These are phyloP conservation scores for Eriocheir sinensis DNA, from an alignment of 1,140 invertebrate species.

Conservation along the genomic window DNA sequence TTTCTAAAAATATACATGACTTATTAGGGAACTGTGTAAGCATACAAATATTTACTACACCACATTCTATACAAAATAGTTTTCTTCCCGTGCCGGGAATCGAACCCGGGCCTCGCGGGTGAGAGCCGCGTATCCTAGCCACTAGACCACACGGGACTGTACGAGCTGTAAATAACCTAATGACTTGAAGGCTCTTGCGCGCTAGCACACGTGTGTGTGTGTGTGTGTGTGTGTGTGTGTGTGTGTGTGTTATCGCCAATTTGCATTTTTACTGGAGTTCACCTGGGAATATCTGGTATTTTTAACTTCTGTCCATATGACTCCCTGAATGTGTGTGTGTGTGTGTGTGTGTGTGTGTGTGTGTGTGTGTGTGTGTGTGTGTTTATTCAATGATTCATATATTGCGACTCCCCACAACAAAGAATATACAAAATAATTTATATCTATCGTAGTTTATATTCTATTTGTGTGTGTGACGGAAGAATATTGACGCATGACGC, in stretches of 20 bases:
- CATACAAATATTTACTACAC: no score
- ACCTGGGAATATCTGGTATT: not conserved
- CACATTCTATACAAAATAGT: not conserved
- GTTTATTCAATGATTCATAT: not conserved
- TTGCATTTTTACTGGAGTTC: not conserved
- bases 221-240: not conserved
- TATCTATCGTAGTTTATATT: no score
- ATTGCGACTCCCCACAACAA: no score
- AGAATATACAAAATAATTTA: no score
- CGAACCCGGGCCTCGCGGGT: constrained; percentile 79
- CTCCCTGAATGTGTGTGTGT: constrained; percentile 27
- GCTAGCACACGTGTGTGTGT: no score
- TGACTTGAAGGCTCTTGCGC: no score
- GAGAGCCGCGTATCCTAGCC: constrained; percentile 80
- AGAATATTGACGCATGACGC: no score
- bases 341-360: constrained; percentile 47
- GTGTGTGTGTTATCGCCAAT: not conserved
- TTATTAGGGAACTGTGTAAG: no score
- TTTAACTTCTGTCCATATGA: not conserved
- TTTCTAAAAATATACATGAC: no score
- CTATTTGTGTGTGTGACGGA: no score
- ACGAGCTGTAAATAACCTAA: no score
- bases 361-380: constrained; percentile 43
- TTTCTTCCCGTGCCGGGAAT: constrained; percentile 79
- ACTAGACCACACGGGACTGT: constrained; percentile 79